These are phyloP conservation scores for Alloplasta piceator DNA, from an alignment of 2,888 invertebrate species.

Conservation along the genomic window DNA sequence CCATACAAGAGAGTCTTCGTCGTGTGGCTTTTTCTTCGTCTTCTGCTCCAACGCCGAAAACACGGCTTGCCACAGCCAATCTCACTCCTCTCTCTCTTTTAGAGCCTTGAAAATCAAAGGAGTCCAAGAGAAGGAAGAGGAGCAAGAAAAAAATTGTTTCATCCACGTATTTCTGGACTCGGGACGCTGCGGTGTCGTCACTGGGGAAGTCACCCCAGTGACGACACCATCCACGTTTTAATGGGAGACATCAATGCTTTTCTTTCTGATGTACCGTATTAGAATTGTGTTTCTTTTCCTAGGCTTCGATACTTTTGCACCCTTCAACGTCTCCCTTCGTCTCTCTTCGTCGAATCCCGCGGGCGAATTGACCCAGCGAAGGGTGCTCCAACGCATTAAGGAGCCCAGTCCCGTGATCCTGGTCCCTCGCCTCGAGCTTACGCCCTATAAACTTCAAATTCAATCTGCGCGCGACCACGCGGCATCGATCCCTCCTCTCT, in stretches of 20 bases:
- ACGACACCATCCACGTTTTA: too few relatives aligned
- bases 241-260: not conserved
- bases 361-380: slow-evolving; percentile 41
- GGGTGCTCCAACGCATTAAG: slow-evolving; percentile 48
- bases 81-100: not conserved
- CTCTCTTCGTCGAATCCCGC: slow-evolving; percentile 31
- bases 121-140: not conserved
- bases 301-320: not conserved
- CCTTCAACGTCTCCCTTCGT: not conserved
- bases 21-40: slow-evolving; percentile 42
- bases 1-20: slow-evolving; percentile 15
- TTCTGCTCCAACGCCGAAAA: slow-evolving; percentile 50
- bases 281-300: not conserved
- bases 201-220: not conserved
- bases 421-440: slow-evolving; percentile 71
- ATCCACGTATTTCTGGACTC: slow-evolving; percentile 10
- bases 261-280: not conserved
- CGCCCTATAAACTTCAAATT: slow-evolving; percentile 82
- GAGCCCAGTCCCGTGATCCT: slow-evolving; percentile 22
- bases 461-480: slow-evolving; percentile 81
- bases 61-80: slow-evolving; percentile 5
- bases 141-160: slow-evolving; percentile 13
- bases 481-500: slow-evolving; percentile 69
- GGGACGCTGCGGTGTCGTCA: not conserved
- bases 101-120: slow-evolving; percentile 28